Base-by-base conservation (phyloP, 2,888 invertebrate genomes). In the Nasonovia ribisnigri region DNA sequence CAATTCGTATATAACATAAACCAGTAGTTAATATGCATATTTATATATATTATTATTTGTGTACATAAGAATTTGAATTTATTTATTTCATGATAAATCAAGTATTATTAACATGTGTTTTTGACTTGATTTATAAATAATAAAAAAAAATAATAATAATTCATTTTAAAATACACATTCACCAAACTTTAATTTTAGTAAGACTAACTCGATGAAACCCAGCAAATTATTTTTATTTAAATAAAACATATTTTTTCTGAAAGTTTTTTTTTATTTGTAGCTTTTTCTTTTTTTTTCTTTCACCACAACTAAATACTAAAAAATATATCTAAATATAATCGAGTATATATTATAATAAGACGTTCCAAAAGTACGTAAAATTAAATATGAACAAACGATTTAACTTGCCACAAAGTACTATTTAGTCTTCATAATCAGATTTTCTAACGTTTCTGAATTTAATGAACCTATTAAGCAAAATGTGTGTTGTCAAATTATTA, bases 331-430 rank as follows among this genome's bases (percentile, higher is more conserved):
- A n/a, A n/a, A n/a, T n/a, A 1, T n/a, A n/a, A 67, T 16, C 5
- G n/a, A n/a, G 60, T 29, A 29, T 67, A 6, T 20, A n/a, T 48
- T 11, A n/a, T 51, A 20, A 46, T 24, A 42, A 24, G 42, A 88
- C 26, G 42, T 60, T 89, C 13, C 29, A 60, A 60, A 36, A 20
- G 16, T 57, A 60, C 1, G n/a, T 60, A 46, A 20, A 60, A 89
- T 89, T 57, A 89, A 89, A 60, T 89, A 60, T 29, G 46, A 90
- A 60, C 60, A 90, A n/a, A 60, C 46, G 60, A 89, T 89, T 89
- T 60, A 89, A 90, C 89, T 43, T 90, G 10, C 60, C 60, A 24
- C 60, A n/a, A n/a, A 90, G 46, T 67, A 90, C 46, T 46, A 1
- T 51, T n/a, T 24, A n/a, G 57, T 57, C 57, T 77, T 77, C 36